Evolutionary conservation across 2,797 vertebrate genomes (phyloP).

Genomic region (Dendrocincla fuliginosa): DNA sequence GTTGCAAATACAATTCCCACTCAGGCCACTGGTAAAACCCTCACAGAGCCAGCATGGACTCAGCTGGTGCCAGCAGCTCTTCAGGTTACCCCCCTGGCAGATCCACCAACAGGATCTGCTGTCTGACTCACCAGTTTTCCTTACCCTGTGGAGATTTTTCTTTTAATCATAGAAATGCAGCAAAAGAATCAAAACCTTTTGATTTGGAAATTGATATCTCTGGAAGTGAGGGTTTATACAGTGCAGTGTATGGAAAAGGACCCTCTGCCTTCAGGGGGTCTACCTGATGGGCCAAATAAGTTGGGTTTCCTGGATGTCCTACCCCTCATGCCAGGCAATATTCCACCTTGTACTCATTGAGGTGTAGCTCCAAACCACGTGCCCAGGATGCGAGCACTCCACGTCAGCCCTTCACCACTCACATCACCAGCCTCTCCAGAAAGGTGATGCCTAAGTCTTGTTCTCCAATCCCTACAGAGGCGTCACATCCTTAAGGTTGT

Average conservation of each 20-base stretch:
- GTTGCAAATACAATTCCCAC: background rate
- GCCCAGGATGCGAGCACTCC: background rate
- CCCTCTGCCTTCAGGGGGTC: background rate
- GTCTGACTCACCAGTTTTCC: background rate
- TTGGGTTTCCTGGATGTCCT: background rate
- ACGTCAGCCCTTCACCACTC: background rate
- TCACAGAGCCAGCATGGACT: background rate
- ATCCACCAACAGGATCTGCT: background rate
- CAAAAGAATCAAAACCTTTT: background rate
- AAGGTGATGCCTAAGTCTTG: background rate
- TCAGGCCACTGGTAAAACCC: background rate
- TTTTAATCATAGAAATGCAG: background rate
- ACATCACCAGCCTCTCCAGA: background rate
- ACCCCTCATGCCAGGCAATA: background rate
- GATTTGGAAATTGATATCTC: background rate
- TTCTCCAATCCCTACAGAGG: background rate
- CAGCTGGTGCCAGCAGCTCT: background rate
- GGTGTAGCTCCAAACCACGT: background rate
- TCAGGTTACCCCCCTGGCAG: fast-evolving
- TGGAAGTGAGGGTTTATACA: background rate
- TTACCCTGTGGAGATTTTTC: background rate
- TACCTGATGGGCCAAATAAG: background rate
- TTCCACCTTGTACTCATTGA: background rate
- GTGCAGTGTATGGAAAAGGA: background rate
- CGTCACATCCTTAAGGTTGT: background rate